Conservation (phyloP, 2,113 vertebrate species). For the Climacteris rufus region DNA sequence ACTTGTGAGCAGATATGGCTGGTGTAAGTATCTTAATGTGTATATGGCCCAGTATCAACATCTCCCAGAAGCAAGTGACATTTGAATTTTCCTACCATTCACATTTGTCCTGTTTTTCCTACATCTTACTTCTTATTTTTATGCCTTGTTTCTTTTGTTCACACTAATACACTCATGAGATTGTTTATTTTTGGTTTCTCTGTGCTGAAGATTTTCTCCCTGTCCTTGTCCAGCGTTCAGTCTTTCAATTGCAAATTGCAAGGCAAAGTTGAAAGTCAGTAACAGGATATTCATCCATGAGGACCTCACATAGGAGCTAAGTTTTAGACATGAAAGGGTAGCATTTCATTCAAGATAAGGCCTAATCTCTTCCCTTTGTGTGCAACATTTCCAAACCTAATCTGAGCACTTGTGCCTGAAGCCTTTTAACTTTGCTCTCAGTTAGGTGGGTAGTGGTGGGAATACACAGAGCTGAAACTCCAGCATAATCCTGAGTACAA, state of each 20-base stretch:
- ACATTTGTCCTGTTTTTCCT: neutral
- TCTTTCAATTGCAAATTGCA: neutral
- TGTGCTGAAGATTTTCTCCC: neutral
- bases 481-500: neutral
- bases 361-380: slow-evolving; percentile 15
- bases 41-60: neutral
- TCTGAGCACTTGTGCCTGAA: neutral
- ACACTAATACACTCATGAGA: neutral
- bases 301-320: neutral
- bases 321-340: slow-evolving; percentile 18
- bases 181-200: neutral
- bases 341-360: slow-evolving; percentile 12
- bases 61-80: neutral
- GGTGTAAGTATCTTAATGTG: neutral
- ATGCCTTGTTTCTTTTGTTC: neutral
- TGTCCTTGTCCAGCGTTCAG: neutral
- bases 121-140: neutral
- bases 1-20: neutral
- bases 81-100: neutral
- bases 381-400: neutral
- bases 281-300: neutral
- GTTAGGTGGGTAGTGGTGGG: neutral
- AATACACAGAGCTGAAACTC: neutral
- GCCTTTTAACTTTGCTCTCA: neutral
- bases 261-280: neutral